Evolutionary conservation across 2,888 invertebrate genomes (phyloP).

Genomic region (Lasius fuliginosus): DNA sequence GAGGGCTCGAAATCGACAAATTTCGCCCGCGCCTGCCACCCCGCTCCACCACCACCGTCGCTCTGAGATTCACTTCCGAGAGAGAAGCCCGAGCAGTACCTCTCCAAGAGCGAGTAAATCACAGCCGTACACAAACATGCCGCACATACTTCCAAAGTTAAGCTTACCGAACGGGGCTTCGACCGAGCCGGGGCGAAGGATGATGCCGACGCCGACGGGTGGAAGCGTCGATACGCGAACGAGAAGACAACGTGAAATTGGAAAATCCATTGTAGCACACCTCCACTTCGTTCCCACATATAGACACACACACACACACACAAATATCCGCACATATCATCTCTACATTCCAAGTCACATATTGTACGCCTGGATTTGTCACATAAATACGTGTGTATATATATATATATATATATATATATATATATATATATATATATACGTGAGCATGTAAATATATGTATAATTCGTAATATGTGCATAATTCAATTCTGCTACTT

Average conservation of each 20-base stretch:
- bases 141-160: conserved; percentile 79
- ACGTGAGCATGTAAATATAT: neutral
- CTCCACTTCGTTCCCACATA: neutral
- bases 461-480: neutral
- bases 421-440: neutral
- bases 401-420: neutral
- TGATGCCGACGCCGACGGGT: conserved; percentile 54
- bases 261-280: conserved; percentile 61
- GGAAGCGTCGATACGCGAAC: conserved; percentile 52
- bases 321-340: neutral
- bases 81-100: conserved; percentile 44
- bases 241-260: conserved; percentile 71
- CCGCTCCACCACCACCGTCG: conserved; percentile 38
- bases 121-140: conserved; percentile 79
- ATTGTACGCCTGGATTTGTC: conserved; percentile 7
- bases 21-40: conserved; percentile 67
- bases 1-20: conserved; percentile 77
- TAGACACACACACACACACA: neutral
- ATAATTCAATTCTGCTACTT: neutral
- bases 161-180: conserved; percentile 64
- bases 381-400: neutral
- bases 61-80: conserved; percentile 50
- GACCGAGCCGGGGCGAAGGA: conserved; percentile 53
- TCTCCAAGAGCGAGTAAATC: conserved; percentile 78
- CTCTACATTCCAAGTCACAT: conserved; percentile 24